Evolutionary conservation across 2,888 invertebrate species (phyloP), one percentile per base, ranked within the genome.

Genomic region (Monochamus alternatus): DNA sequence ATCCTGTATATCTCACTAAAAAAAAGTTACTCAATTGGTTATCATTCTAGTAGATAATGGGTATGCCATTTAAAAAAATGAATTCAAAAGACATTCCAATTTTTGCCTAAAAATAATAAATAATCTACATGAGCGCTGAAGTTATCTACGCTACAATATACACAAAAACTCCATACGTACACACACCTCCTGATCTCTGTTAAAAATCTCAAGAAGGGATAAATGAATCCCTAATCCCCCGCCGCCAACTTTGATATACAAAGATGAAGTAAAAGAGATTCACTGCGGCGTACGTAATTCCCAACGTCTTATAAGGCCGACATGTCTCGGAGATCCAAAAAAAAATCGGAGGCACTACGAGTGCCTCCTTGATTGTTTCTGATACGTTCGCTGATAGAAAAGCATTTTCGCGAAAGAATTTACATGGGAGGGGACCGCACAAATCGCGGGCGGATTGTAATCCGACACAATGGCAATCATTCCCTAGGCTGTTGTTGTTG

Each of bases 401-500:
- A 47, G 47, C 47, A 47, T 12, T 10, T 47, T 47, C 4, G 10
- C 12, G 47, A 47, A 47, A 47, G 47, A 47, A 47, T 47, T 9
- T 47, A 9, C 47, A 47, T 47, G 12, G 1, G 12, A 47, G 12
- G 47, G 47, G 12, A 47, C 12, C 47, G 9, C 12, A 47, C 47
- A 47, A 10, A 47, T 10, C 47, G 47, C 10, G 43, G 14, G 43
- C n/a, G 62, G 14, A 30, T 47, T 47, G 30, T 64, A 51, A 63
- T 64, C 64, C 12, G 64, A 12, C 32, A 32, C 55, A 52, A 58
- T n/a, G 22, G 68, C 58, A 68, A 32, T 58, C 5, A 58, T 38
- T 38, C 43, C 43, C 51, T 12, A 22, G 68, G 22, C 44, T 55
- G n/a, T 59, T 55, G 58, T 55, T 67, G 51, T 55, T 67, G 52